Percentiles rank a stretch among this genome's conserved stretches.
phyloP scores from a whole-genome alignment of 2,113 vertebrate species.

The Zingel zingel region DNA sequence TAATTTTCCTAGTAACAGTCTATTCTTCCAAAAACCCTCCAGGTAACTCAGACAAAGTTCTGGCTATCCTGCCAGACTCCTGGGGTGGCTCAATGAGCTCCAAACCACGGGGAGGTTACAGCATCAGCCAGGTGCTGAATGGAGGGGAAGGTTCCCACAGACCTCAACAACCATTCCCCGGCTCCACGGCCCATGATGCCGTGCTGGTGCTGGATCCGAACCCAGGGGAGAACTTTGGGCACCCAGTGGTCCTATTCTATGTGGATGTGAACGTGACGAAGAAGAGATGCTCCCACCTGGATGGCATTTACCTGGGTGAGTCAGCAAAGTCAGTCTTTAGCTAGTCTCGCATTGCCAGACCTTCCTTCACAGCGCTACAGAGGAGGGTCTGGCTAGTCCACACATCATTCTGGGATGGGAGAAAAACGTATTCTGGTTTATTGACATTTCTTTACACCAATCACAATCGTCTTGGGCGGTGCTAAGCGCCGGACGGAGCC shows the following conservation, averaged over 20 bases:
- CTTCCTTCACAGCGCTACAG: no score
- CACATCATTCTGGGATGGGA: no score
- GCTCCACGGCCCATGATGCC: constrained; percentile 79
- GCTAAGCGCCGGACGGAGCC: no score
- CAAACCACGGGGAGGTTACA: constrained; percentile 43
- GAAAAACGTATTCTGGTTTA: no score
- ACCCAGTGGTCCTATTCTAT: constrained; percentile 85
- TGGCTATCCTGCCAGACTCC: constrained; percentile 84
- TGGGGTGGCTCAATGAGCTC: constrained; percentile 44
- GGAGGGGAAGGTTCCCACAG: constrained; percentile 44
- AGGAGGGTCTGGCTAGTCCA: no score
- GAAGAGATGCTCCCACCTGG: constrained; percentile 83
- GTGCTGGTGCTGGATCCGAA: constrained; percentile 86
- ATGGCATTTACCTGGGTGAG: constrained; percentile 86
- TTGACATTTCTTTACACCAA: no score
- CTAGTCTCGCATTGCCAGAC: no score
- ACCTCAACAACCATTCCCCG: constrained; percentile 63
- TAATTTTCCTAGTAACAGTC: background rate
- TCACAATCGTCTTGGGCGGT: no score
- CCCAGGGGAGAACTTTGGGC: constrained; percentile 86
- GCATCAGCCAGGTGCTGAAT: constrained; percentile 41
- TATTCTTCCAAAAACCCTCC: background rate
- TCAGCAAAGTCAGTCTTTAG: background rate
- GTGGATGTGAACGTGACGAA: constrained; percentile 85
- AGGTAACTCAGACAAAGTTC: constrained; percentile 80